Percentiles rank a stretch among this genome's conserved stretches.
phyloP scores from a whole-genome alignment of 1,140 invertebrate species.

The Maconellicoccus hirsutus region DNA sequence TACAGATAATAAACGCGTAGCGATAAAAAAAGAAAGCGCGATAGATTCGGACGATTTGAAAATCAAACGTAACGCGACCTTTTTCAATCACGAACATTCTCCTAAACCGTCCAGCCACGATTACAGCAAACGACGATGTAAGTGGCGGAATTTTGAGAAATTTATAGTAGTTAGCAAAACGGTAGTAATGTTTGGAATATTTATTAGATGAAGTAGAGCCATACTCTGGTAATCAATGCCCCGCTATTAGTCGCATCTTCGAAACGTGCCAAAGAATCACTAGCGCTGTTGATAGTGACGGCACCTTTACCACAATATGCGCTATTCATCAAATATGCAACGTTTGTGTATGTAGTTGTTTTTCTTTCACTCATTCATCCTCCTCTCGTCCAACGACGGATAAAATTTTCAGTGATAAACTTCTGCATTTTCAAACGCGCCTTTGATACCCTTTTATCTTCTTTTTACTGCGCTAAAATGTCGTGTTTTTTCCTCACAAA shows the following conservation, averaged over 20 bases:
- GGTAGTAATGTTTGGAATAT: neutral
- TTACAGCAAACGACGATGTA: slow-evolving; percentile 1
- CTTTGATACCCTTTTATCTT: too few species aligned
- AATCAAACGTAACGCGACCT: slow-evolving; percentile 6
- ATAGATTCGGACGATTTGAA: neutral
- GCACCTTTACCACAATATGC: neutral
- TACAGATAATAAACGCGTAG: slow-evolving; percentile 30
- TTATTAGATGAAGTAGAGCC: neutral
- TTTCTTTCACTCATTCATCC: too few species aligned
- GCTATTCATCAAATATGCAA: neutral
- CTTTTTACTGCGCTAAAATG: too few species aligned
- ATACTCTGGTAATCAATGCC: neutral
- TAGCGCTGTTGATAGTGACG: neutral
- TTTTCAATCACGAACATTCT: neutral
- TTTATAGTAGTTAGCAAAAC: neutral
- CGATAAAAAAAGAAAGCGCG: slow-evolving; percentile 41
- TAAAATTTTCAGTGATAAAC: too few species aligned
- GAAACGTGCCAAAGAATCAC: neutral
- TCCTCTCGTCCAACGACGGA: too few species aligned
- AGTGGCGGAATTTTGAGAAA: neutral
- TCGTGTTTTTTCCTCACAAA: too few species aligned
- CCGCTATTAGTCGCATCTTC: neutral
- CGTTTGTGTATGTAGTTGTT: neutral
- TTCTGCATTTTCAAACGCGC: too few species aligned
- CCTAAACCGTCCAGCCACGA: neutral